These are phyloP conservation scores for Tiaroga cobitis DNA, from an alignment of 2,797 vertebrate genomes.

Conservation along the genomic window DNA sequence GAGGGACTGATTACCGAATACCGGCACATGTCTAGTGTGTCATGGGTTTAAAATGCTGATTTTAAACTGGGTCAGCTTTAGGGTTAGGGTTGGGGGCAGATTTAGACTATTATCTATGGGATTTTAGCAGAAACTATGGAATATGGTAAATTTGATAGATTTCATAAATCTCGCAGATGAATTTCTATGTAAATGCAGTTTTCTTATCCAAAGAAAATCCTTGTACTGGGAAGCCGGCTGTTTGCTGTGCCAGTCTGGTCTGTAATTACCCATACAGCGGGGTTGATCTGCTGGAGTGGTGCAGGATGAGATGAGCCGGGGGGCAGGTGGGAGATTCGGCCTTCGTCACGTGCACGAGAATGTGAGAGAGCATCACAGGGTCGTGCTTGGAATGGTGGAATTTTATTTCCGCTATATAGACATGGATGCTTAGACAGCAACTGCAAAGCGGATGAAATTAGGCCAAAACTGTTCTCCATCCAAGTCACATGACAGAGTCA, in stretches of 20 bases:
- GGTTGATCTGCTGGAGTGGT: constrained; percentile 55
- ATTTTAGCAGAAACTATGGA: not conserved
- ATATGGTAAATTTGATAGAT: not conserved
- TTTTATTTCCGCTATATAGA: constrained; percentile 47
- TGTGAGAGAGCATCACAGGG: constrained; percentile 67
- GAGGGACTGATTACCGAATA: no score
- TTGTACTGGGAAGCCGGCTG: not conserved
- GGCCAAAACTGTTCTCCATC: not conserved
- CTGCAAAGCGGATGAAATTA: constrained; percentile 1
- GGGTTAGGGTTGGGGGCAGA: not conserved
- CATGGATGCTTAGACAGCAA: constrained; percentile 13
- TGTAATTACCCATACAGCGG: constrained; percentile 34
- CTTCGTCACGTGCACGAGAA: constrained; percentile 71
- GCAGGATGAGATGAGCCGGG: constrained; percentile 40
- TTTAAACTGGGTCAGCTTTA: not conserved
- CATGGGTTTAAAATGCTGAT: not conserved
- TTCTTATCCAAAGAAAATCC: constrained; percentile 1
- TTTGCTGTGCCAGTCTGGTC: constrained; percentile 31
- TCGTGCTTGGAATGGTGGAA: constrained; percentile 46
- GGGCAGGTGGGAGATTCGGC: constrained; percentile 45
- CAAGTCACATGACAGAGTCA: not conserved
- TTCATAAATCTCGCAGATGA: not conserved
- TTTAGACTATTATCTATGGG: not conserved
- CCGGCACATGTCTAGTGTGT: no score
- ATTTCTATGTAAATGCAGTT: not conserved